Evolutionary conservation across 2,888 invertebrate species (phyloP), one percentile per base, ranked within the genome.

Genomic region (Thymelicus lineola): DNA sequence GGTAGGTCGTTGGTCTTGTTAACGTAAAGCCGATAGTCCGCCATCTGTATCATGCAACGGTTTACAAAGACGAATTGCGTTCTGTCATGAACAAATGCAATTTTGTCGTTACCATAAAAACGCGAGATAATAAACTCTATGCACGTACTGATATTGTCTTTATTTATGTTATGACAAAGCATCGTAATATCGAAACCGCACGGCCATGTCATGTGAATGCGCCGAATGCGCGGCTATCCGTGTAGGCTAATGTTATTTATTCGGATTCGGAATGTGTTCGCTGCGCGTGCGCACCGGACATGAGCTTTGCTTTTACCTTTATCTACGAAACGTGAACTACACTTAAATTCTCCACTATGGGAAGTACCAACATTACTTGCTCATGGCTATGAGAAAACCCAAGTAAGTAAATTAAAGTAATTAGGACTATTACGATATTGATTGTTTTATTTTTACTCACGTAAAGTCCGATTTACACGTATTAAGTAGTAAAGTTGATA

Each of bases 281-380:
- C 64, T 17, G 71, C 67, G 67, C 63, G 63, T 65, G 71, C 61
- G 65, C 61, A 35, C 62, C 58, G 66, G 48, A 69, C 65, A 64
- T 65, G 38, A 59, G 42, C 48, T 61, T 57, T 48, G 61, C 72
- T 70, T 69, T 69, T 66, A 60, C 72, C 66, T 70, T 70, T 70
- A 66, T 72, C 68, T 66, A 53, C 57, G 17, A 66, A 48, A 70
- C 72, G 70, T 70, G 70, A 42, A 50, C 69, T 42, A 48, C 62
- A 69, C 48, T 69, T 63, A 50, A 69, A 69, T 69, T 46, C 15
- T 48, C 20, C 62, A 62, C 62, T 68, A 38, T 62, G 6, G 17
- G 20, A 45, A n/a, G 67, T 50, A 6, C 42, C 42, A 50, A 61
- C 50, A 66, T 59, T 53, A 38, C 58, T 48, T 50, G 48, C 38